These are phyloP conservation scores for Naso thynnoides DNA, from an alignment of 2,797 vertebrate genomes.

Conservation along the genomic window DNA sequence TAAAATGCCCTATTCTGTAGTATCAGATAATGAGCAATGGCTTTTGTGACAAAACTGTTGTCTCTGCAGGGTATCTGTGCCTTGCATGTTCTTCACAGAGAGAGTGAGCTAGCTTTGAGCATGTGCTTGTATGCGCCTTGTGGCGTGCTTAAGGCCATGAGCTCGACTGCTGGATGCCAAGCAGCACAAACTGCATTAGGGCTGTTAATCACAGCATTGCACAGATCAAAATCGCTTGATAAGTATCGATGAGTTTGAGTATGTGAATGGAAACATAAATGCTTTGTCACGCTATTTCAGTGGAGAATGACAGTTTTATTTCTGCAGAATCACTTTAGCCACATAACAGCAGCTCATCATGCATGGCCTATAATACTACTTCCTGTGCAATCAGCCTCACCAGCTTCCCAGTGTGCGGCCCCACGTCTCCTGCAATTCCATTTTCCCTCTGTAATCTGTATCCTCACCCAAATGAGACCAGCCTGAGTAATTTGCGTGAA, in stretches of 20 bases:
- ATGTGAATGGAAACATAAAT: slow-evolving; percentile 10
- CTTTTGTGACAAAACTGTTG: slow-evolving; percentile 53
- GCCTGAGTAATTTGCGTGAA: slow-evolving; percentile 82
- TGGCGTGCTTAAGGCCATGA: slow-evolving; percentile 74
- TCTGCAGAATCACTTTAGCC: slow-evolving; percentile 24
- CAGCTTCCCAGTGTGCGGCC: slow-evolving; percentile 72
- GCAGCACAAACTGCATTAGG: slow-evolving; percentile 33
- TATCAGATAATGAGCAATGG: slow-evolving; percentile 45
- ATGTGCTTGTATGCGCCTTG: slow-evolving; percentile 67
- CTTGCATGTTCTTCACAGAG: slow-evolving; percentile 67
- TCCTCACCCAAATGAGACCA: slow-evolving; percentile 78
- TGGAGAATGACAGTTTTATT: slow-evolving; percentile 31
- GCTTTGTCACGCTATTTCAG: slow-evolving; percentile 19
- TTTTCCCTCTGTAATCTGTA: slow-evolving; percentile 79
- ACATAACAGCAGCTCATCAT: slow-evolving; percentile 67
- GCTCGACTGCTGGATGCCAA: slow-evolving; percentile 57
- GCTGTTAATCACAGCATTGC: slow-evolving; percentile 36
- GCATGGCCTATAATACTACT: slow-evolving; percentile 77
- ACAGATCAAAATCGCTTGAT: slow-evolving; percentile 32
- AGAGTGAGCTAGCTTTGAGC: slow-evolving; percentile 50
- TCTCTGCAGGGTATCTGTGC: slow-evolving; percentile 62
- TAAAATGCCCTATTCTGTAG: slow-evolving; percentile 34
- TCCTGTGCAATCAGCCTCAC: slow-evolving; percentile 82
- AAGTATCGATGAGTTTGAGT: slow-evolving; percentile 25
- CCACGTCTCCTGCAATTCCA: slow-evolving; percentile 82